These are phyloP conservation scores for Chaetodon trifasciatus DNA, from an alignment of 2,797 vertebrate species.

Conservation along the genomic window DNA sequence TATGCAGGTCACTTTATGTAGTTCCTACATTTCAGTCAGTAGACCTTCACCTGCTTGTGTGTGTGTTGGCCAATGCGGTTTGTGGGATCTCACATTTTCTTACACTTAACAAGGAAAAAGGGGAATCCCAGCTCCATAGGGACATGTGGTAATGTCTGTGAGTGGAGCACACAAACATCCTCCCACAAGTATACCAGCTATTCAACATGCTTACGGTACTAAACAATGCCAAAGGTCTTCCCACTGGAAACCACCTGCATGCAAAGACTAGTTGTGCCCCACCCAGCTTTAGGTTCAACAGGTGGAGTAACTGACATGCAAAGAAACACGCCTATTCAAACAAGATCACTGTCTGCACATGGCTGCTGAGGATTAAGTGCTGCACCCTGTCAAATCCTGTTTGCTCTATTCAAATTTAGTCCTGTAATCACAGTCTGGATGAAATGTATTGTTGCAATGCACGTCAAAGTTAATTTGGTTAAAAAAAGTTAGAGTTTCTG, in stretches of 20 bases:
- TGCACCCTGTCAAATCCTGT: not conserved
- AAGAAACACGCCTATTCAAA: conserved; percentile 51
- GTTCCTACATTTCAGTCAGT: not conserved
- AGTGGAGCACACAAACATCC: not conserved
- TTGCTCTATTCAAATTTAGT: not conserved
- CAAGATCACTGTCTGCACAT: conserved; percentile 19
- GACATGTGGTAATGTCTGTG: not conserved
- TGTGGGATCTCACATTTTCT: not conserved
- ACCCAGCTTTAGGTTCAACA: conserved; percentile 29
- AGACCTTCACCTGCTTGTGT: not conserved
- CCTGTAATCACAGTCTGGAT: not conserved
- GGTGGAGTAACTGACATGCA: conserved; percentile 71
- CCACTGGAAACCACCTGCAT: conserved; percentile 8
- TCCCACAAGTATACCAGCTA: not conserved
- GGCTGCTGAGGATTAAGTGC: not conserved
- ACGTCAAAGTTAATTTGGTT: not conserved
- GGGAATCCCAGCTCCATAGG: not conserved
- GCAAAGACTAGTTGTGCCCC: conserved; percentile 9
- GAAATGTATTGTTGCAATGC: not conserved
- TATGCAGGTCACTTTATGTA: not conserved
- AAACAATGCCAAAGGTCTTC: not conserved
- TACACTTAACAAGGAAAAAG: not conserved
- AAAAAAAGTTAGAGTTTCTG: too few relatives aligned
- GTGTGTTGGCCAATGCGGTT: not conserved
- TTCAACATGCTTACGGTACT: not conserved